Evolutionary conservation across 2,888 invertebrate genomes (phyloP), one percentile per base, ranked within the genome.

Genomic region (Silvanus unidentatus): DNA sequence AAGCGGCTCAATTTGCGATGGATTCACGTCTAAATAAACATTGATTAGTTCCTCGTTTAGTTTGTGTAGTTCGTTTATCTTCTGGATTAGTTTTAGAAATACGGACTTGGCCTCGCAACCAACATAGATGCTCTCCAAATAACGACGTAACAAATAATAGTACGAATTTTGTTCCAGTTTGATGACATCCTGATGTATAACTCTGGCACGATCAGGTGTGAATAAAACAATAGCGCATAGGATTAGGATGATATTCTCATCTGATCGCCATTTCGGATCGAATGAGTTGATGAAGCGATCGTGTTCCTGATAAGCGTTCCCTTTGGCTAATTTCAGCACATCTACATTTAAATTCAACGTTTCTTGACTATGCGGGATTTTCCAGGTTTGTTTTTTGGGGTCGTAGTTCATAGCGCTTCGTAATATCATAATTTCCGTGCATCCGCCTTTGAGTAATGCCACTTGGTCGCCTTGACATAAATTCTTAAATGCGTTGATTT

Each of bases 391-490:
- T 55, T 86, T 82, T 56, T 88, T 89, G 1, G 84, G 82, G 65
- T 96, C 93, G 65, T 94, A 98, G 38, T 88, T 89, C 77, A 91
- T 87, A 0, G 91, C 91, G 53, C 96, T 94, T 10, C 95, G 78
- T 41, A 98, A 78, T 45, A 98, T 87, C 84, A 98, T 87, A 84
- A 98, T 88, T 73, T 98, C 97, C 39, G 93, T 94, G 64, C 94
- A 94, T 1, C 96, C 94, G 1, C 95, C 94, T 69, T 94, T 95
- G 6, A 95, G 71, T 9, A 93, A 73, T 3, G 80, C 80, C 47
- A 92, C 83, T 74, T 97, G 96, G 70, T 97, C 96, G 59, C 91
- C 92, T 63, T 95, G 92, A 64, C 92, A 91, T 81, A 98, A 86
- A 62, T 86, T 88, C 67, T 89, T 88, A 71, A 98, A 98, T 2